Conservation (phyloP, 2,888 invertebrate genomes). For the Athetis lepigone region DNA sequence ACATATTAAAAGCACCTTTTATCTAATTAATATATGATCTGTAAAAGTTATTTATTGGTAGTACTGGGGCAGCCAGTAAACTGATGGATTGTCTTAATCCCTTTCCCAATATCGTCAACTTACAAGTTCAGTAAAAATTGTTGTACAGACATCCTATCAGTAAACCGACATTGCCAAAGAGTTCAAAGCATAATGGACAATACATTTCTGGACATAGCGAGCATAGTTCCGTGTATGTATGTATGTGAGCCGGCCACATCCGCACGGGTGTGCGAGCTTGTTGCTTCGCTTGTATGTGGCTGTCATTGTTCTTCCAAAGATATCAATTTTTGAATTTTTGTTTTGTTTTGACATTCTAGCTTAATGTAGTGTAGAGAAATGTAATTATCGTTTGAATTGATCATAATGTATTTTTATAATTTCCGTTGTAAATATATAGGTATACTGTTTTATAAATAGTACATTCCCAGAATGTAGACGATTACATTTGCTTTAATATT, state of each 20-base stretch:
- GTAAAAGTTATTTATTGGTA: slow-evolving; percentile 31
- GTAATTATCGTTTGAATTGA: slow-evolving; percentile 59
- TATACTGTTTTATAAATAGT: slow-evolving; percentile 72
- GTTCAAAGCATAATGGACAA: slow-evolving; percentile 64
- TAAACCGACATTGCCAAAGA: slow-evolving; percentile 63
- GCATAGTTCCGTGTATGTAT: slow-evolving; percentile 43
- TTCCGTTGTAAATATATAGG: slow-evolving; percentile 77
- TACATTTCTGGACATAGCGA: slow-evolving; percentile 47
- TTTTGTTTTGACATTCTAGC: slow-evolving; percentile 60
- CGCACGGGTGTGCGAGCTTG: slow-evolving; percentile 9
- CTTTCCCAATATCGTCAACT: slow-evolving; percentile 11
- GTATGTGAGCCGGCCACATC: slow-evolving; percentile 14
- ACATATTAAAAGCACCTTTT: slow-evolving; percentile 41
- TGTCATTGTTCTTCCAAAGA: slow-evolving; percentile 66
- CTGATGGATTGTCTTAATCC: slow-evolving; percentile 8
- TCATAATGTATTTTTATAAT: slow-evolving; percentile 79
- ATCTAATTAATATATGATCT: slow-evolving; percentile 17
- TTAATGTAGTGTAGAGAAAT: slow-evolving; percentile 62
- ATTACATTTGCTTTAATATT: slow-evolving; percentile 82
- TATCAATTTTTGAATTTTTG: slow-evolving; percentile 50
- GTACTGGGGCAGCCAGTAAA: slow-evolving; percentile 20
- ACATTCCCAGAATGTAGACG: slow-evolving; percentile 86
- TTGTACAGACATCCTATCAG: slow-evolving; percentile 42
- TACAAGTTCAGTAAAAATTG: slow-evolving; percentile 29
- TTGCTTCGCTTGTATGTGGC: slow-evolving; percentile 58